phyloP scores from a whole-genome alignment of 2,888 invertebrate genomes.

The Phymatocera aterrima region DNA sequence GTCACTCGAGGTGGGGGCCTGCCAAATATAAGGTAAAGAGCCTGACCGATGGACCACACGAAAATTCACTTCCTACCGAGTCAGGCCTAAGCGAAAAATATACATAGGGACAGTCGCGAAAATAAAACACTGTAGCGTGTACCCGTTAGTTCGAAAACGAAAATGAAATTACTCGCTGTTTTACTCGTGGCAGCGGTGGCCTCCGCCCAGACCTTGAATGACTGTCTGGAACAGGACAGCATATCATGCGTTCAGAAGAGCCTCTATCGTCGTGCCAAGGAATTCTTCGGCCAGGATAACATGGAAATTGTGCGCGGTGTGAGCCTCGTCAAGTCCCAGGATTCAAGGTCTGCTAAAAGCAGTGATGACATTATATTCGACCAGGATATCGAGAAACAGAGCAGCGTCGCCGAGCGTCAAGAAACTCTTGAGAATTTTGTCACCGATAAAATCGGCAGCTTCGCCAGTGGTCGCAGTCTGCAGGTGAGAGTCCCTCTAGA shows the following conservation, averaged over 20 bases:
- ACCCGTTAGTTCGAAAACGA: slow-evolving; percentile 30
- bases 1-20: slow-evolving; percentile 62
- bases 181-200: slow-evolving; percentile 57
- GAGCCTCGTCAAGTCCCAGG: slow-evolving; percentile 72
- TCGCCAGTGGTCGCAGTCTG: slow-evolving; percentile 77
- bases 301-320: slow-evolving; percentile 78
- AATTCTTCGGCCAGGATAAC: slow-evolving; percentile 78
- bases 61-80: slow-evolving; percentile 70
- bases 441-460: slow-evolving; percentile 76
- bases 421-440: slow-evolving; percentile 78
- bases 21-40: slow-evolving; percentile 73
- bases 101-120: background rate
- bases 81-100: slow-evolving; percentile 14
- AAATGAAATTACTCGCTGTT: slow-evolving; percentile 43
- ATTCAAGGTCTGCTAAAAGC: slow-evolving; percentile 73
- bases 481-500: slow-evolving; percentile 62
- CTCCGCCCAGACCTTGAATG: slow-evolving; percentile 74
- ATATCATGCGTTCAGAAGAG: slow-evolving; percentile 81
- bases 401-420: slow-evolving; percentile 77
- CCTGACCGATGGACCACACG: slow-evolving; percentile 72
- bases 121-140: background rate
- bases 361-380: slow-evolving; percentile 75
- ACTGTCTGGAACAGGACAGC: slow-evolving; percentile 80
- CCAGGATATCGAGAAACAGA: slow-evolving; percentile 75
- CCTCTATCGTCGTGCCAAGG: slow-evolving; percentile 78